phyloP scores from a whole-genome alignment of 1,140 invertebrate genomes.

The Chymomyza costata region DNA sequence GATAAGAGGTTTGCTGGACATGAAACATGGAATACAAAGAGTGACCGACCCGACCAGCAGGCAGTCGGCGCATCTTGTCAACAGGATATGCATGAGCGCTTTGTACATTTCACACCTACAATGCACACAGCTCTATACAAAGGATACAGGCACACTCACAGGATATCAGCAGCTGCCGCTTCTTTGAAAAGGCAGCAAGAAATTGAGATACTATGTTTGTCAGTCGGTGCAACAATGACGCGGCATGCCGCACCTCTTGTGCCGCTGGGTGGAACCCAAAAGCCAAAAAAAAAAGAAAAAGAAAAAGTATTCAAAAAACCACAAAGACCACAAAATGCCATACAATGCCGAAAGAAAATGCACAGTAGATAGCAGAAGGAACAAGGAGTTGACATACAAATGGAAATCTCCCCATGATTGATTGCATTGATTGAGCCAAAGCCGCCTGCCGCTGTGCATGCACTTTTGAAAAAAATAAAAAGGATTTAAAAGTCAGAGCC shows the following conservation, averaged over 20 bases:
- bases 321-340: conserved; percentile 38
- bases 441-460: conserved; percentile 41
- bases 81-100: conserved; percentile 66
- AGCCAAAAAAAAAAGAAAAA: too few species aligned
- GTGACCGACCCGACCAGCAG: too few species aligned
- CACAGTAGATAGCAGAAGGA: conserved; percentile 9
- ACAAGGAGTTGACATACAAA: not conserved
- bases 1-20: too few species aligned
- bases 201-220: not conserved
- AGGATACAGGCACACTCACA: conserved; percentile 19
- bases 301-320: too few species aligned
- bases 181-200: conserved; percentile 8
- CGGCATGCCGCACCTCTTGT: too few species aligned
- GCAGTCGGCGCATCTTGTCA: conserved; percentile 53
- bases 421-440: conserved; percentile 62
- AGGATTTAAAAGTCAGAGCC: conserved; percentile 40
- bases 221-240: too few species aligned
- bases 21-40: too few species aligned
- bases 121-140: conserved; percentile 54
- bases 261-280: too few species aligned
- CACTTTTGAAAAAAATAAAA: conserved; percentile 41
- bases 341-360: conserved; percentile 26
- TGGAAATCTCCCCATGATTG: conserved; percentile 31
- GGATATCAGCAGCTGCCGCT: conserved; percentile 54
- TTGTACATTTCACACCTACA: conserved; percentile 66